Conservation (phyloP, 2,888 invertebrate species). For the Gisinianus flammeolus region DNA sequence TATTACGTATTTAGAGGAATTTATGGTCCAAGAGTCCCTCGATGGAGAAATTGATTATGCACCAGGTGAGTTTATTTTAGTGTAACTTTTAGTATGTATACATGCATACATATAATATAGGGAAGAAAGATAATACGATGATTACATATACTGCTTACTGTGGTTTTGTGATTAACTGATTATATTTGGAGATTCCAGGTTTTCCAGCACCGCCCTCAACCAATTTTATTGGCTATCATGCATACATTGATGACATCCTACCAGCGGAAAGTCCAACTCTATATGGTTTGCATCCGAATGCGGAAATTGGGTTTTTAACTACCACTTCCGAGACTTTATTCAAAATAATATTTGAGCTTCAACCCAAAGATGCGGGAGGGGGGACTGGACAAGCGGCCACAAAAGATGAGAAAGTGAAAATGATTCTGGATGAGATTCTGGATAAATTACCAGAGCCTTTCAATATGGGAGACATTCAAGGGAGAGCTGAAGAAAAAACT, state of each 20-base stretch:
- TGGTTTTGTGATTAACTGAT: too few relatives aligned
- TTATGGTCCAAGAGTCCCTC: conserved; percentile 89
- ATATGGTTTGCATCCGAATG: conserved; percentile 94
- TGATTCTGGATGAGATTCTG: conserved; percentile 90
- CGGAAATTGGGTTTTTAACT: conserved; percentile 93
- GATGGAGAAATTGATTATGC: conserved; percentile 81
- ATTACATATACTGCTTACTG: too few relatives aligned
- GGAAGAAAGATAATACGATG: too few relatives aligned
- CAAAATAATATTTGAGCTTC: conserved; percentile 94
- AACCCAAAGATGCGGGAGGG: conserved; percentile 87
- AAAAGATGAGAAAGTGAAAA: conserved; percentile 93
- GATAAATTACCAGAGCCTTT: conserved; percentile 96
- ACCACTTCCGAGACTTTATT: conserved; percentile 92
- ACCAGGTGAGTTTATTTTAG: too few relatives aligned
- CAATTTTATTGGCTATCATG: conserved; percentile 89
- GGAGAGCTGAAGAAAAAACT: conserved; percentile 92
- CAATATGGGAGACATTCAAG: conserved; percentile 93
- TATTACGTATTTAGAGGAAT: conserved; percentile 91
- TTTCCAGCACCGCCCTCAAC: conserved; percentile 93
- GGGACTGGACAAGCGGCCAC: conserved; percentile 85
- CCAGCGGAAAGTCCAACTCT: conserved; percentile 92
- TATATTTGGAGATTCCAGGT: conserved; percentile 70
- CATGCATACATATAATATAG: too few relatives aligned
- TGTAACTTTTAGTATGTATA: too few relatives aligned
- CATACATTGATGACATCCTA: conserved; percentile 90